Evolutionary conservation across 2,797 vertebrate genomes (phyloP).

Genomic region (Diplodus puntazzo): DNA sequence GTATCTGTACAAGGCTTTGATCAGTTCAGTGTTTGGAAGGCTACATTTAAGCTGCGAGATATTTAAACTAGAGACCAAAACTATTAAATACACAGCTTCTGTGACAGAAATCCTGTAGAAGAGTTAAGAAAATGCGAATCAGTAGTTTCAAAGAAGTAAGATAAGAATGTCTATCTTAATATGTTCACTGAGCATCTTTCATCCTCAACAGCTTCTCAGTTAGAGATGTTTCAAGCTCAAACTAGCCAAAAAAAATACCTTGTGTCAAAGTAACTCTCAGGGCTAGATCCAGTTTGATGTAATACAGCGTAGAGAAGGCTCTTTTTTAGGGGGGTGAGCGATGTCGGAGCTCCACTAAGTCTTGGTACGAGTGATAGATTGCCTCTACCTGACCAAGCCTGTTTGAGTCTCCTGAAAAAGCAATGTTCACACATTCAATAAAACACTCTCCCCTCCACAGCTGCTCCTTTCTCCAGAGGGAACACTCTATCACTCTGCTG

Average conservation of each 20-base stretch:
- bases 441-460: constrained; percentile 46
- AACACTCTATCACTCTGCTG: constrained; percentile 49
- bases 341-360: constrained; percentile 42
- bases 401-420: constrained; percentile 56
- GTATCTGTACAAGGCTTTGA: neutral
- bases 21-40: neutral
- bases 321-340: constrained; percentile 35
- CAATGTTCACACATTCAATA: constrained; percentile 62
- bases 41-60: neutral
- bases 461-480: constrained; percentile 44
- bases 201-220: neutral
- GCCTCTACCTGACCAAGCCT: constrained; percentile 43
- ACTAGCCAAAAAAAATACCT: constrained; percentile 14
- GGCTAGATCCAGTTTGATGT: constrained; percentile 27
- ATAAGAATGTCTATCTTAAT: neutral
- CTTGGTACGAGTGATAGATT: constrained; percentile 61
- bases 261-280: neutral
- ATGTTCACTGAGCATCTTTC: neutral
- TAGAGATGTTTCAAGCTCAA: neutral
- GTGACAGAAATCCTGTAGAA: neutral
- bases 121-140: neutral
- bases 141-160: neutral
- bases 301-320: constrained; percentile 34
- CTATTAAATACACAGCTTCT: neutral
- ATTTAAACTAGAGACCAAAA: neutral